Conservation (phyloP, 2,888 invertebrate species). For the Balanococcus diminutus region DNA sequence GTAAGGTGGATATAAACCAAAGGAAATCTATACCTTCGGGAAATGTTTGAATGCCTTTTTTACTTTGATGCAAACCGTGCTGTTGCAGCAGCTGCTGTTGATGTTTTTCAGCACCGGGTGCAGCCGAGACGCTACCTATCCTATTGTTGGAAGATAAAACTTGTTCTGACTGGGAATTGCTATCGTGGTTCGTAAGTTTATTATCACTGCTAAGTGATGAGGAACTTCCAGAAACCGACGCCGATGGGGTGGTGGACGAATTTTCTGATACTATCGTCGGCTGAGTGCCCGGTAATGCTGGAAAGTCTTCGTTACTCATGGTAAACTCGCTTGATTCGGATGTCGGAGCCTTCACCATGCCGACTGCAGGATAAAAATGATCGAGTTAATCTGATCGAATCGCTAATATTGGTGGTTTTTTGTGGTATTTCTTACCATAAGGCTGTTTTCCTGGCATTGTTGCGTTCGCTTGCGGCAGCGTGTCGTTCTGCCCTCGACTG, state of each 20-base stretch:
- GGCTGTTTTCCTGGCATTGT: slow-evolving; percentile 82
- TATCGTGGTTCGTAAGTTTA: slow-evolving; percentile 51
- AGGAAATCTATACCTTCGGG: slow-evolving; percentile 76
- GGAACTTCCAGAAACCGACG: slow-evolving; percentile 53
- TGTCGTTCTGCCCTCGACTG: slow-evolving; percentile 80
- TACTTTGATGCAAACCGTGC: slow-evolving; percentile 58
- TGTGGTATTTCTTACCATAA: slow-evolving; percentile 72
- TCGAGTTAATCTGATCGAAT: not conserved
- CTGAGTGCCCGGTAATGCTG: slow-evolving; percentile 95
- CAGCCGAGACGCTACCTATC: slow-evolving; percentile 52
- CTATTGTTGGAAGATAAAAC: slow-evolving; percentile 53
- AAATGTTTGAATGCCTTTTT: slow-evolving; percentile 92
- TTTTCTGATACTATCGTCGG: slow-evolving; percentile 56
- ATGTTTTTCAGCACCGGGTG: slow-evolving; percentile 54
- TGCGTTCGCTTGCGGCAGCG: slow-evolving; percentile 79
- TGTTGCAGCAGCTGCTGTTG: slow-evolving; percentile 46
- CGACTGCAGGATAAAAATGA: slow-evolving; percentile 66
- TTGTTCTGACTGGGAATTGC: slow-evolving; percentile 51
- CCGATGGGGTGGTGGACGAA: slow-evolving; percentile 56
- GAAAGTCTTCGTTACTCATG: slow-evolving; percentile 99
- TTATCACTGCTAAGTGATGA: slow-evolving; percentile 54
- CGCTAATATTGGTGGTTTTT: too few species aligned
- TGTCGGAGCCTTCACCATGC: slow-evolving; percentile 94
- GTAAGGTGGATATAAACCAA: not conserved
- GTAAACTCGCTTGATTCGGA: slow-evolving; percentile 92